These are phyloP conservation scores for Otolemur garnettii DNA, from an alignment of 2,113 vertebrate genomes.

Conservation along the genomic window DNA sequence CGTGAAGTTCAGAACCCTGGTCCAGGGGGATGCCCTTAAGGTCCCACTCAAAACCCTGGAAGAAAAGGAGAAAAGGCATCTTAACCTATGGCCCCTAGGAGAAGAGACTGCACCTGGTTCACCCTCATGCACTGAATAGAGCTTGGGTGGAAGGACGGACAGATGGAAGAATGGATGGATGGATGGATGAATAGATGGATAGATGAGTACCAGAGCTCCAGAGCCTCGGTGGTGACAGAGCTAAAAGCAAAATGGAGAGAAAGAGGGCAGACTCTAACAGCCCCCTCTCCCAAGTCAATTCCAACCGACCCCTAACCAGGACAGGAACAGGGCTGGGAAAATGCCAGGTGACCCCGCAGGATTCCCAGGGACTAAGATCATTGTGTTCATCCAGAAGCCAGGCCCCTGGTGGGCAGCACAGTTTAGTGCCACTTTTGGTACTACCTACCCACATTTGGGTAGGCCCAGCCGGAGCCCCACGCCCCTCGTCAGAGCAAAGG, in stretches of 20 bases:
- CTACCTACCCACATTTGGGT: too few relatives aligned
- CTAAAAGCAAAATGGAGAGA: neutral
- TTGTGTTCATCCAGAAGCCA: neutral
- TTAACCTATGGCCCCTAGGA: rapidly evolving
- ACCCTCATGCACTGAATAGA: neutral
- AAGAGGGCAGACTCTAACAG: neutral
- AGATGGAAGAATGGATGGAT: neutral
- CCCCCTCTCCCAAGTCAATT: neutral
- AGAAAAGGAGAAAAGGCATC: neutral
- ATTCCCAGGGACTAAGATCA: neutral
- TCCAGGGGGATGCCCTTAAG: constrained; percentile 96
- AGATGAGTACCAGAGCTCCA: neutral
- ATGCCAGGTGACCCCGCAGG: neutral
- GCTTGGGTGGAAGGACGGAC: neutral
- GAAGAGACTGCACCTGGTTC: neutral
- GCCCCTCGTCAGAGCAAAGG: neutral
- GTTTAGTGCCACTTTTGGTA: neutral
- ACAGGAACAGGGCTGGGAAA: neutral
- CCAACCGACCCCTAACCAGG: neutral
- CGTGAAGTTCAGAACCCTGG: constrained; percentile 91
- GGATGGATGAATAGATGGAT: neutral
- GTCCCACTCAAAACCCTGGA: constrained; percentile 97
- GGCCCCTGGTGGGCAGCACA: neutral
- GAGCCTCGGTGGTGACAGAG: neutral
- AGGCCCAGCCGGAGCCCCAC: neutral